Evolutionary conservation across 2,797 vertebrate species (phyloP).

Genomic region (Pseudomugil gertrudae): DNA sequence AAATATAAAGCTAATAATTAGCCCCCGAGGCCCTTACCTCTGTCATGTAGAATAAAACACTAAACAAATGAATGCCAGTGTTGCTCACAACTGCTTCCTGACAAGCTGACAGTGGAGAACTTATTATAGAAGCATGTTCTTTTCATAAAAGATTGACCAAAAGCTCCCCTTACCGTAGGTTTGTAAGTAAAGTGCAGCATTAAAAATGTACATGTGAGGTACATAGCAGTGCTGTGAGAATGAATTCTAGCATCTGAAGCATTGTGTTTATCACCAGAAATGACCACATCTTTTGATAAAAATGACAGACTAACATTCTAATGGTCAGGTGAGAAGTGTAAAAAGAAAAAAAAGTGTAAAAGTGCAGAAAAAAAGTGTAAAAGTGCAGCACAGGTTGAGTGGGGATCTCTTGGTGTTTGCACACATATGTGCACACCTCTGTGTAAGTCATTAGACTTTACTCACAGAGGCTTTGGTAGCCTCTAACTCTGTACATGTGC

Average conservation of each 20-base stretch:
- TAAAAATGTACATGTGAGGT: background rate
- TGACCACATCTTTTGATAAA: no score
- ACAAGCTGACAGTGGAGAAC: background rate
- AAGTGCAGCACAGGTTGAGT: slow-evolving; percentile 1
- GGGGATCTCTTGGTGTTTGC: background rate
- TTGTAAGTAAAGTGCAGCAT: background rate
- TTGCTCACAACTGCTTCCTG: background rate
- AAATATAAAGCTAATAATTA: background rate
- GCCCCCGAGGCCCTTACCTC: background rate
- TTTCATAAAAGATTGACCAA: background rate
- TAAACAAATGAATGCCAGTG: background rate
- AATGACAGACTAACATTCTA: no score
- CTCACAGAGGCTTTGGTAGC: slow-evolving; percentile 9
- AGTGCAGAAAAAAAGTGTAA: no score
- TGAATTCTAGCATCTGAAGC: background rate
- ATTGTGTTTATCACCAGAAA: background rate
- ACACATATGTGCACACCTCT: background rate
- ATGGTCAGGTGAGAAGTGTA: no score
- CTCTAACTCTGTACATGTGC: slow-evolving; percentile 22
- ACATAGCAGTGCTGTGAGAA: background rate
- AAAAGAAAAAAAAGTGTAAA: no score
- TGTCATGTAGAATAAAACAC: background rate
- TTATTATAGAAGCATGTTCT: background rate
- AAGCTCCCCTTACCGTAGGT: background rate
- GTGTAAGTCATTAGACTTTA: slow-evolving; percentile 34